phyloP scores from a whole-genome alignment of 2,888 invertebrate species.

The Priocnemis perturbator region DNA sequence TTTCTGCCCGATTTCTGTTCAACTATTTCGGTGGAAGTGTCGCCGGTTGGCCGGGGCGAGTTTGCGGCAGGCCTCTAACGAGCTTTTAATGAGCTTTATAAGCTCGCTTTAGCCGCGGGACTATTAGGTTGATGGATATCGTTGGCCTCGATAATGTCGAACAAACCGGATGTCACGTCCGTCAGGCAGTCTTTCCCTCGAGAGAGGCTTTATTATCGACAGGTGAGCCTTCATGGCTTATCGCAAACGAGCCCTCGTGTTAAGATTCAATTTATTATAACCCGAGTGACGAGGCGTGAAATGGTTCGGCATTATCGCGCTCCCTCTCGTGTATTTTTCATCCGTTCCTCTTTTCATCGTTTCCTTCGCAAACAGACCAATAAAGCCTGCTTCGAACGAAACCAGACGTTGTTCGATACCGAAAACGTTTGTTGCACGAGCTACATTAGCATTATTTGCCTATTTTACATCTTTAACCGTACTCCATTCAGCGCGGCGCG shows the following conservation, averaged over 20 bases:
- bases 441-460: no score
- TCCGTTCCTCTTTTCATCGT: background rate
- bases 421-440: no score
- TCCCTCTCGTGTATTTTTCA: background rate
- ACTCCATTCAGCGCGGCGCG: no score
- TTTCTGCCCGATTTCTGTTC: conserved; percentile 40
- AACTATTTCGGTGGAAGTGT: background rate
- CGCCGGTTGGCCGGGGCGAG: conserved; percentile 9
- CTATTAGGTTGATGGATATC: conserved; percentile 53
- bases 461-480: no score
- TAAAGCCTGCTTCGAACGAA: no score
- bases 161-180: conserved; percentile 25
- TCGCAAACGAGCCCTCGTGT: conserved; percentile 20
- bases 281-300: conserved; percentile 4
- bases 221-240: background rate
- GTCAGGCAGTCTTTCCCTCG: conserved; percentile 26
- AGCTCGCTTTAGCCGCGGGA: conserved; percentile 34
- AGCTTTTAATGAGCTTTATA: conserved; percentile 65
- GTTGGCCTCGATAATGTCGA: conserved; percentile 42
- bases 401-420: no score
- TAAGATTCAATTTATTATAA: conserved; percentile 29
- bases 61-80: conserved; percentile 55
- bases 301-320: background rate
- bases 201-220: conserved; percentile 24
- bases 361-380: no score